A percentile compares a stretch with the other conserved stretches of the same genome.
phyloP scores from a whole-genome alignment of 2,888 invertebrate genomes.

The Pandemis corylana region DNA sequence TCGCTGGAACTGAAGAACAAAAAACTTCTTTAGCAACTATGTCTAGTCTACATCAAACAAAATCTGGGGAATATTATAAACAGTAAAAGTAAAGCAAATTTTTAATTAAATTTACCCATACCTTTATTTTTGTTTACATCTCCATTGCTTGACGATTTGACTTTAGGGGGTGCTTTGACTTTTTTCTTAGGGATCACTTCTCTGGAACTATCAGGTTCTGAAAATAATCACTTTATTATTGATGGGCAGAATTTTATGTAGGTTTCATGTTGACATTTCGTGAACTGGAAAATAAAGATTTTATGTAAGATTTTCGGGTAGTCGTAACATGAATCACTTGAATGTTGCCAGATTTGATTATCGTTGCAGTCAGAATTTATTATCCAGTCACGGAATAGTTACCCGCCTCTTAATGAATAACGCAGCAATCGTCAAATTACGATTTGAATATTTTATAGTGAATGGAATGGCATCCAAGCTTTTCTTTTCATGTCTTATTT shows the following conservation, averaged over 20 bases:
- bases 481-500: too few relatives aligned
- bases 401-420: too few relatives aligned
- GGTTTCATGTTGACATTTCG: not conserved
- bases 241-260: not conserved
- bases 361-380: too few relatives aligned
- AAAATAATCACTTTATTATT: not conserved
- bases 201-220: not conserved
- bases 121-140: constrained; percentile 15
- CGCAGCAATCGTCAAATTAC: too few relatives aligned
- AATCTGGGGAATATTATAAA: too few relatives aligned
- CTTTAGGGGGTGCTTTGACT: constrained; percentile 1
- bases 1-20: not conserved
- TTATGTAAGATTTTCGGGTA: not conserved
- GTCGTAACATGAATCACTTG: not conserved
- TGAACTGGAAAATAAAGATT: not conserved
- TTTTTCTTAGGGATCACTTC: constrained; percentile 22
- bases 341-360: too few relatives aligned
- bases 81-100: not conserved
- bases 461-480: too few relatives aligned
- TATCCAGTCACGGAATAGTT: too few relatives aligned
- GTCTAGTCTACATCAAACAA: too few relatives aligned
- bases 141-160: not conserved
- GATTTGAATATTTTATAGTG: too few relatives aligned
- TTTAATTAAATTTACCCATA: not conserved
- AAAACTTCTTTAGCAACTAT: too few relatives aligned